Percentiles rank a stretch among this genome's conserved stretches.
Conservation (phyloP, 1,140 invertebrate species). For the Ceratosolen solmsi region DNA sequence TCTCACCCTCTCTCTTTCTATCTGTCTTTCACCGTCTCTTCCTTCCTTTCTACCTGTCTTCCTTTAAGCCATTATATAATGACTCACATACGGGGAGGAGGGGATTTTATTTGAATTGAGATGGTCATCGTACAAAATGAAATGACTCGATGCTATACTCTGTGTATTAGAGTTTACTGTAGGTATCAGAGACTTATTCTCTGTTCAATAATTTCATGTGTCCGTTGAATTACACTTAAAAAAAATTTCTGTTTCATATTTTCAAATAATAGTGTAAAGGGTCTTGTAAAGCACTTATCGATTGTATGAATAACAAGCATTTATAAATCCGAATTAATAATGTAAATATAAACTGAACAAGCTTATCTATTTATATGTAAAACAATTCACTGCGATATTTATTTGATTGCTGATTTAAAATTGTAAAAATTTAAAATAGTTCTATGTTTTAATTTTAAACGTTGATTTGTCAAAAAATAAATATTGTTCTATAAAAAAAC, state of each 20-base stretch:
- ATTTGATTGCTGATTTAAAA: too few species aligned
- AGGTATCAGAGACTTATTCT: not conserved
- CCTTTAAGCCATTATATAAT: not conserved
- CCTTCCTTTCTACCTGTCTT: not conserved
- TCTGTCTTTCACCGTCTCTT: not conserved
- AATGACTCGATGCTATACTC: not conserved
- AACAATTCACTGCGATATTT: too few species aligned
- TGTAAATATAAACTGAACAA: too few species aligned
- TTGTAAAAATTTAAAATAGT: too few species aligned
- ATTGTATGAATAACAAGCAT: not conserved
- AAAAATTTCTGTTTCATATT: not conserved
- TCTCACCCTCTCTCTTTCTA: not conserved
- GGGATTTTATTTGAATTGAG: constrained; percentile 36
- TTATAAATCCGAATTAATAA: too few species aligned
- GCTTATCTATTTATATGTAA: too few species aligned
- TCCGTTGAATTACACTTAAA: not conserved
- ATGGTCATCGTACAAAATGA: constrained; percentile 27
- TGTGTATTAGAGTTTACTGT: not conserved
- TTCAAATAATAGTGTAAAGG: not conserved
- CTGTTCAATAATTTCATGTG: not conserved
- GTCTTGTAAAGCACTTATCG: not conserved
- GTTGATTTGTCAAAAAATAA: too few species aligned
- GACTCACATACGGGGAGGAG: not conserved
- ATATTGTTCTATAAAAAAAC: too few species aligned
- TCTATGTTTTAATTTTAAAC: too few species aligned